phyloP scores from a whole-genome alignment of 2,113 vertebrate species.

The Synodontis membranacea region DNA sequence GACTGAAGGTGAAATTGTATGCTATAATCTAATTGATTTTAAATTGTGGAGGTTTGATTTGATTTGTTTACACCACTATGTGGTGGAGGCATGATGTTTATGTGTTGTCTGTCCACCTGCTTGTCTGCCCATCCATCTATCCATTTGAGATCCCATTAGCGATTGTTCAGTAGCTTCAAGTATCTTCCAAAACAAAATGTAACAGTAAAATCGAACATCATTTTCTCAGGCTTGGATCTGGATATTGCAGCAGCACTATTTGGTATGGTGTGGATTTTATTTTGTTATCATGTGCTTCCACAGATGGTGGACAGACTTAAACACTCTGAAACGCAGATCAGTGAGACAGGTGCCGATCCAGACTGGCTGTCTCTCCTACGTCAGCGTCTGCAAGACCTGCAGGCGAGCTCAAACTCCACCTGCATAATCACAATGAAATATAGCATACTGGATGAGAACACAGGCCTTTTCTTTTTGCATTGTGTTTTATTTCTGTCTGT shows the following conservation, averaged over 20 bases:
- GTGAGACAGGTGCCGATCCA: slow-evolving; percentile 74
- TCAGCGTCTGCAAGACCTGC: slow-evolving; percentile 50
- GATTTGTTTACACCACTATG: not conserved
- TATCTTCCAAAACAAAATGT: not conserved
- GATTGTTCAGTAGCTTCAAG: not conserved
- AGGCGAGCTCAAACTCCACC: slow-evolving; percentile 65
- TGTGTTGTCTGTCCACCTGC: not conserved
- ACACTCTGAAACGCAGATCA: slow-evolving; percentile 74
- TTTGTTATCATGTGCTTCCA: not conserved
- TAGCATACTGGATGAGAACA: not conserved
- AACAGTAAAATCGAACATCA: not conserved
- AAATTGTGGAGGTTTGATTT: not conserved
- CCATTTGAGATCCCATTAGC: not conserved
- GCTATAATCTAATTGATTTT: not conserved
- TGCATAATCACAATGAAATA: not conserved
- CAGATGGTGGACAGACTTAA: slow-evolving; percentile 85
- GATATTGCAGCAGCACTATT: not conserved
- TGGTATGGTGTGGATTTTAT: not conserved
- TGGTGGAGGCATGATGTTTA: not conserved
- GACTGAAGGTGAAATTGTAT: not conserved
- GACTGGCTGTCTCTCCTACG: slow-evolving; percentile 80
- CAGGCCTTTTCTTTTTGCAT: not conserved
- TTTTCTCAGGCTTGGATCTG: not conserved
- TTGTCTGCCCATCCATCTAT: not conserved
- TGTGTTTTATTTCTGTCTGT: not conserved